Percentiles rank a stretch among this genome's conserved stretches.
These are phyloP conservation scores for Amblyraja radiata DNA, from an alignment of 2,797 vertebrate genomes.

Conservation along the genomic window DNA sequence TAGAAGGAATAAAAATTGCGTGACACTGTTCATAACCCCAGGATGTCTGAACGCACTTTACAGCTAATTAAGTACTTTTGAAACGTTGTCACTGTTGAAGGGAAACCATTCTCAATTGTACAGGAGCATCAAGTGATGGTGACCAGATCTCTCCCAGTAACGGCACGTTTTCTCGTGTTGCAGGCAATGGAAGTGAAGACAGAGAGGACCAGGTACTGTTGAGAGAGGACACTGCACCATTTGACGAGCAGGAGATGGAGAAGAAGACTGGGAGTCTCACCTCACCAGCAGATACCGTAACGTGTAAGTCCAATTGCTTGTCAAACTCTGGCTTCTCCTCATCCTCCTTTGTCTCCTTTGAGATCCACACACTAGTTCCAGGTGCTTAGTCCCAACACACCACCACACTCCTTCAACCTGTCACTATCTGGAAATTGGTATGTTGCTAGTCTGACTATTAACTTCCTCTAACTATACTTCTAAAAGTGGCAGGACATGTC, in stretches of 20 bases:
- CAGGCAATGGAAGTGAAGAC: neutral
- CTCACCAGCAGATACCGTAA: neutral
- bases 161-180: neutral
- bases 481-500: no score
- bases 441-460: no score
- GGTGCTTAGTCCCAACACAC: no score
- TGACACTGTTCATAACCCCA: neutral
- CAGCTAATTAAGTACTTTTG: neutral
- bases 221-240: conserved; percentile 17
- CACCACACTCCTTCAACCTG: no score
- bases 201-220: neutral
- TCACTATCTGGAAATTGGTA: no score
- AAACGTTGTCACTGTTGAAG: neutral
- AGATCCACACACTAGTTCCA: no score
- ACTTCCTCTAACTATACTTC: no score
- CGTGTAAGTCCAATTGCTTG: neutral
- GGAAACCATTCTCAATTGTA: neutral
- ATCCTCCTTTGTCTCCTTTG: no score
- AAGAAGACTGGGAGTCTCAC: no score
- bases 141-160: neutral
- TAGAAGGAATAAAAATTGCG: neutral
- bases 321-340: neutral
- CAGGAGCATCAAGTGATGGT: neutral
- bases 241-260: neutral
- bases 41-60: neutral